phyloP scores from a whole-genome alignment of 2,888 invertebrate genomes.

The Apotomis turbidana region DNA sequence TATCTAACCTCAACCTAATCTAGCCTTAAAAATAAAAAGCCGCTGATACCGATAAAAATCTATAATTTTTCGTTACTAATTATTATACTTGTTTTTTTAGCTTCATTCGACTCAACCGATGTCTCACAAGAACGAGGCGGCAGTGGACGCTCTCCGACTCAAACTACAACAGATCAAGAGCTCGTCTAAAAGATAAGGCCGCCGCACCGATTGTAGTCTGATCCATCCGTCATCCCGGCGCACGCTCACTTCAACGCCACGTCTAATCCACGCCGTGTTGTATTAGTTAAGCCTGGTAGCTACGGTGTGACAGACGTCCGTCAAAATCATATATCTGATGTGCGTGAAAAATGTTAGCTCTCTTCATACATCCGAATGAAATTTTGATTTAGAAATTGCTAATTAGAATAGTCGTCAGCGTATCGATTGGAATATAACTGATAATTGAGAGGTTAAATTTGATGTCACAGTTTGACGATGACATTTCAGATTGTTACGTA shows the following conservation, averaged over 20 bases:
- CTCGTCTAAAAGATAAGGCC: slow-evolving; percentile 79
- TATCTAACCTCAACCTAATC: too few relatives aligned
- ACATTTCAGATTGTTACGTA: neutral
- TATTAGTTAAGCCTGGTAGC: neutral
- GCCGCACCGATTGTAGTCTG: slow-evolving; percentile 33
- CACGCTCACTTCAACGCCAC: neutral
- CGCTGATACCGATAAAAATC: too few relatives aligned
- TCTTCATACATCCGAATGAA: neutral
- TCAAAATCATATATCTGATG: neutral
- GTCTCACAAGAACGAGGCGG: slow-evolving; percentile 75
- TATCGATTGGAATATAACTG: slow-evolving; percentile 2
- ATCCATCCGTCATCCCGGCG: slow-evolving; percentile 46
- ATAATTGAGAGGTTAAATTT: neutral
- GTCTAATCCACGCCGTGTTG: neutral
- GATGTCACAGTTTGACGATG: neutral
- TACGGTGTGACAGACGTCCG: neutral
- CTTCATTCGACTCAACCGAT: slow-evolving; percentile 70
- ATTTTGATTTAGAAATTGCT: neutral
- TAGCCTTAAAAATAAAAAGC: too few relatives aligned
- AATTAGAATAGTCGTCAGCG: neutral
- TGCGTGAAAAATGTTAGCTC: neutral
- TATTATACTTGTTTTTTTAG: slow-evolving; percentile 50
- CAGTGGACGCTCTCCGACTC: slow-evolving; percentile 76
- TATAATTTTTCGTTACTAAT: too few relatives aligned
- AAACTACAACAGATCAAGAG: slow-evolving; percentile 81